Percentiles rank a stretch among this genome's conserved stretches.
Conservation (phyloP, 2,888 invertebrate genomes). For the Aleiodes alternator region DNA sequence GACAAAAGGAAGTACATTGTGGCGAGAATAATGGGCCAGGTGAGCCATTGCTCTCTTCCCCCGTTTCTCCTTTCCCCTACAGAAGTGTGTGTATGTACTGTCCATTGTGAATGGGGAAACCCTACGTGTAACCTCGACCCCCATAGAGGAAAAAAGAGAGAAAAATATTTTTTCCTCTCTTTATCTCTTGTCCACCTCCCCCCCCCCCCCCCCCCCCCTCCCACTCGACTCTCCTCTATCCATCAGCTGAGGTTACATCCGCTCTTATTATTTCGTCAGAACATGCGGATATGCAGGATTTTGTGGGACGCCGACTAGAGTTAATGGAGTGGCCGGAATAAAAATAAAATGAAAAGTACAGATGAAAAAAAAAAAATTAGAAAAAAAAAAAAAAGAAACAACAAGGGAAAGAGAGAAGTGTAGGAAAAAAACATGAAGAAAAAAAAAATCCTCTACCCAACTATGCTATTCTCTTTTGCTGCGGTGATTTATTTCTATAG, state of each 20-base stretch:
- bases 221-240: constrained; percentile 33
- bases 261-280: constrained; percentile 64
- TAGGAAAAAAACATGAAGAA: constrained; percentile 29
- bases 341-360: constrained; percentile 50
- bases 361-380: constrained; percentile 25
- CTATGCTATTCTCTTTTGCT: constrained; percentile 34
- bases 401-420: constrained; percentile 7
- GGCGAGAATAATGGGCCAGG: constrained; percentile 63
- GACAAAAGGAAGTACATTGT: constrained; percentile 68
- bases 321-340: constrained; percentile 62
- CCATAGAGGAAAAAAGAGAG: constrained; percentile 22
- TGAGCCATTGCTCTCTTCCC: constrained; percentile 41
- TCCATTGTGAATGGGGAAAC: constrained; percentile 31
- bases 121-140: constrained; percentile 34
- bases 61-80: neutral
- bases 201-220: constrained; percentile 1
- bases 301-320: constrained; percentile 35
- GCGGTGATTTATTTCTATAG: constrained; percentile 39
- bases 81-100: constrained; percentile 4
- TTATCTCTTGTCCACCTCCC: constrained; percentile 8
- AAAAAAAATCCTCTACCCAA: too few relatives aligned
- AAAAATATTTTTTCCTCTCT: constrained; percentile 11
- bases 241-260: constrained; percentile 60
- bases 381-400: constrained; percentile 36
- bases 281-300: constrained; percentile 41